These are phyloP conservation scores for Hydrocynus forskahlii DNA, from an alignment of 2,797 vertebrate genomes.

Conservation along the genomic window DNA sequence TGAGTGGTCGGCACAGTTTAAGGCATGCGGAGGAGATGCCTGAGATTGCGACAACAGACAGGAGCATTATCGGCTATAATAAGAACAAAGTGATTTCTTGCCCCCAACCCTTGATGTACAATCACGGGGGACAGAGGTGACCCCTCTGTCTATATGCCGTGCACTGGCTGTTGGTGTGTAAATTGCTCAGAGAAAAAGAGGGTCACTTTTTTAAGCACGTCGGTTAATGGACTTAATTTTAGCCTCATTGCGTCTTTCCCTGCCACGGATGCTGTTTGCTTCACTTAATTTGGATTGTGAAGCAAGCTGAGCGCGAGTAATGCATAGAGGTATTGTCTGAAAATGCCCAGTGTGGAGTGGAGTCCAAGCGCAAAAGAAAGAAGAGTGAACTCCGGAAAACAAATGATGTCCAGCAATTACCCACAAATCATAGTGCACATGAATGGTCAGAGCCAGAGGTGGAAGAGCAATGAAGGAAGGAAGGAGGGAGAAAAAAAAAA, in stretches of 20 bases:
- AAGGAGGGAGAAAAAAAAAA: slow-evolving; percentile 52
- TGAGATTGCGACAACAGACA: slow-evolving; percentile 29
- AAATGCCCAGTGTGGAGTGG: slow-evolving; percentile 21
- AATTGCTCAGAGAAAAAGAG: slow-evolving; percentile 49
- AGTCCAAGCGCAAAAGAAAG: slow-evolving; percentile 26
- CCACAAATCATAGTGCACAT: slow-evolving; percentile 91
- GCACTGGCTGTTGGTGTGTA: slow-evolving; percentile 43
- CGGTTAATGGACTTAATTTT: slow-evolving; percentile 56
- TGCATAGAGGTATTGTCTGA: slow-evolving; percentile 54
- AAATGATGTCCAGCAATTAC: slow-evolving; percentile 79
- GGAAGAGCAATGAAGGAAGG: slow-evolving; percentile 75
- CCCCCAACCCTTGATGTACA: slow-evolving; percentile 25
- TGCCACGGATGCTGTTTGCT: slow-evolving; percentile 40
- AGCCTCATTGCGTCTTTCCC: slow-evolving; percentile 33
- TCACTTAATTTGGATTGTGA: slow-evolving; percentile 46
- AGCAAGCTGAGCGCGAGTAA: slow-evolving; percentile 61
- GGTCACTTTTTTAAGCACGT: slow-evolving; percentile 36
- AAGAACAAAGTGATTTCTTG: slow-evolving; percentile 57
- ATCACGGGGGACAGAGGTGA: slow-evolving; percentile 49
- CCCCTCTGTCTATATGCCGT: slow-evolving; percentile 36
- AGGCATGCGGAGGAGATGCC: slow-evolving; percentile 43
- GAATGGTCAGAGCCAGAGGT: slow-evolving; percentile 84
- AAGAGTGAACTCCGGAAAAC: slow-evolving; percentile 63
- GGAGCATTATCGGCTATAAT: slow-evolving; percentile 49
- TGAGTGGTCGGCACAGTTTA: slow-evolving; percentile 40